A percentile compares a stretch with the other conserved stretches of the same genome.
phyloP scores from a whole-genome alignment of 2,888 invertebrate species.

The Oscheius sp. region DNA sequence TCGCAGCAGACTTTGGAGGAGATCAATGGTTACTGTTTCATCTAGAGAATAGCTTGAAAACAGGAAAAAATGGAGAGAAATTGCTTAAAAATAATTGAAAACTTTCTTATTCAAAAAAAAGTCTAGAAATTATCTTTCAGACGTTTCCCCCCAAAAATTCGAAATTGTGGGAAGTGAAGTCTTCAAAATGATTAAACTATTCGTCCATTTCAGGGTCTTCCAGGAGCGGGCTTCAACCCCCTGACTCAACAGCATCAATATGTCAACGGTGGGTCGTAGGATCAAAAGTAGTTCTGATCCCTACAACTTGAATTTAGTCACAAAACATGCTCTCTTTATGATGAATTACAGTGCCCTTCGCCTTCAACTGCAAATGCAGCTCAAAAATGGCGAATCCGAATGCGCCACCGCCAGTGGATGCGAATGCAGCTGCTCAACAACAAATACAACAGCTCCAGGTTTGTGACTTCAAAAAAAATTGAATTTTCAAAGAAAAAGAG shows the following conservation, averaged over 20 bases:
- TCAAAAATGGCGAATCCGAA: constrained; percentile 45
- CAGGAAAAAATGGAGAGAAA: too few species aligned
- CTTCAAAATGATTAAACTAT: too few species aligned
- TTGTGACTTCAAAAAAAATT: too few species aligned
- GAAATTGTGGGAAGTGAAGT: too few species aligned
- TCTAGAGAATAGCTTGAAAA: too few species aligned
- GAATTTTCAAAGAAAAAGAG: neutral
- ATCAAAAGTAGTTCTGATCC: neutral
- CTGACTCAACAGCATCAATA: constrained; percentile 5
- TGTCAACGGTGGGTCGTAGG: neutral
- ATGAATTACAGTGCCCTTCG: constrained; percentile 44
- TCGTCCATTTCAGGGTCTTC: constrained; percentile 2
- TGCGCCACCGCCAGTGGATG: constrained; percentile 55
- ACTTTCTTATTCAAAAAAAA: too few species aligned
- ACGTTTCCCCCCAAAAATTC: too few species aligned
- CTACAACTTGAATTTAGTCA: neutral
- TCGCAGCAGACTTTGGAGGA: too few species aligned
- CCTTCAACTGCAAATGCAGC: constrained; percentile 53
- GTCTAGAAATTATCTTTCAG: too few species aligned
- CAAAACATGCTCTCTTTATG: too few species aligned
- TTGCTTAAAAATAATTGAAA: too few species aligned
- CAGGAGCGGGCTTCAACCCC: neutral
- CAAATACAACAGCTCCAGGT: constrained; percentile 67
- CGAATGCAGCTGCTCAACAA: constrained; percentile 64
- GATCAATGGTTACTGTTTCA: too few species aligned